A percentile compares a stretch with the other conserved stretches of the same genome.
Conservation (phyloP, 2,113 vertebrate species). For the Turnix velox region DNA sequence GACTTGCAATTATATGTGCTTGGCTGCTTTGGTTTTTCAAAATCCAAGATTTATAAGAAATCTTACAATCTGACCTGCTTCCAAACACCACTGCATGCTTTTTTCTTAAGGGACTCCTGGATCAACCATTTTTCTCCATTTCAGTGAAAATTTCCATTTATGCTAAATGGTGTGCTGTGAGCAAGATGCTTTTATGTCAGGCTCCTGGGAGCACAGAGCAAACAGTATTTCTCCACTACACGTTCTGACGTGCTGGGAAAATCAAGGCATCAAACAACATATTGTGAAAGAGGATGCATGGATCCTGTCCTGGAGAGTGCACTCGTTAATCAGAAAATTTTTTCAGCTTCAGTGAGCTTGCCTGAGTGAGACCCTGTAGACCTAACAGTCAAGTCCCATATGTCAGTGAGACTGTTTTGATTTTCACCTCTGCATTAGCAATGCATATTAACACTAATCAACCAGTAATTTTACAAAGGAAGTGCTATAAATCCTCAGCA, state of each 20-base stretch:
- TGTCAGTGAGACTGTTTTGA: not conserved
- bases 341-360: not conserved
- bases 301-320: not conserved
- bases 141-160: not conserved
- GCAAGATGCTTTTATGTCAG: not conserved
- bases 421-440: not conserved
- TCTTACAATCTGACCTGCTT: not conserved
- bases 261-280: not conserved
- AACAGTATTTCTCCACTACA: not conserved
- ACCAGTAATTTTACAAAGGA: not conserved
- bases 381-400: not conserved
- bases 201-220: not conserved
- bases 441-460: not conserved
- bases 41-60: not conserved
- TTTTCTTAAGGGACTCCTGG: not conserved
- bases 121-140: not conserved
- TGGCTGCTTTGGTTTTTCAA: not conserved
- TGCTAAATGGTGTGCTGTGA: not conserved
- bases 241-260: not conserved
- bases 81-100: not conserved
- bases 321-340: fast-evolving
- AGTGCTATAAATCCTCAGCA: not conserved
- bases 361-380: not conserved
- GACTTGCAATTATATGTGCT: not conserved
- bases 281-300: not conserved